Percentiles rank a stretch among this genome's conserved stretches.
Conservation (phyloP, 2,888 invertebrate species). For the Neoascia interrupta region DNA sequence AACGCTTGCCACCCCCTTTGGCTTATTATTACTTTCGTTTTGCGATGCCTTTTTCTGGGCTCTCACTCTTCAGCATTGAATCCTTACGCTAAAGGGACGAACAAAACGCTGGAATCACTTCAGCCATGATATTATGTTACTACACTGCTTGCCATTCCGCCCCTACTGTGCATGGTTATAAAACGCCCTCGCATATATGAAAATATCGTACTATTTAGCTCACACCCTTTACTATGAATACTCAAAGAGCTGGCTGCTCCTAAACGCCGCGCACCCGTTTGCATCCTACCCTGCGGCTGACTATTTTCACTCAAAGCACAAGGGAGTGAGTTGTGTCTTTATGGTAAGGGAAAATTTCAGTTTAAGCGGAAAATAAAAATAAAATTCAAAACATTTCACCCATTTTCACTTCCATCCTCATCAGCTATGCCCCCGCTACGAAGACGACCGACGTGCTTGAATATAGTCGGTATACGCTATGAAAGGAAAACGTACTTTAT, state of each 20-base stretch:
- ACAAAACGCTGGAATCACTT: constrained; percentile 57
- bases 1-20: neutral
- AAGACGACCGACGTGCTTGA: too few relatives aligned
- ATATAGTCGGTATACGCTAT: too few relatives aligned
- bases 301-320: constrained; percentile 56
- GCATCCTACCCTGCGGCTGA: constrained; percentile 17
- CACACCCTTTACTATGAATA: constrained; percentile 30
- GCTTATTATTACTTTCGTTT: constrained; percentile 44
- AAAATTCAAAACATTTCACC: constrained; percentile 59
- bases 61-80: constrained; percentile 34
- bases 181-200: constrained; percentile 46
- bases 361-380: constrained; percentile 52
- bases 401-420: constrained; percentile 48
- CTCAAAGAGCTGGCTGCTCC: constrained; percentile 29
- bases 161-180: constrained; percentile 23
- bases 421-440: too few relatives aligned
- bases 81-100: constrained; percentile 46
- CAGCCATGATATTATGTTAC: constrained; percentile 62
- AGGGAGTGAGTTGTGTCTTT: neutral
- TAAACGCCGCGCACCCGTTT: neutral
- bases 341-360: constrained; percentile 4
- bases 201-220: constrained; percentile 34
- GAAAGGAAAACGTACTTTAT: constrained; percentile 58
- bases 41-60: constrained; percentile 5
- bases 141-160: constrained; percentile 28